phyloP scores from a whole-genome alignment of 2,888 invertebrate genomes.

The Drosophila greeni region DNA sequence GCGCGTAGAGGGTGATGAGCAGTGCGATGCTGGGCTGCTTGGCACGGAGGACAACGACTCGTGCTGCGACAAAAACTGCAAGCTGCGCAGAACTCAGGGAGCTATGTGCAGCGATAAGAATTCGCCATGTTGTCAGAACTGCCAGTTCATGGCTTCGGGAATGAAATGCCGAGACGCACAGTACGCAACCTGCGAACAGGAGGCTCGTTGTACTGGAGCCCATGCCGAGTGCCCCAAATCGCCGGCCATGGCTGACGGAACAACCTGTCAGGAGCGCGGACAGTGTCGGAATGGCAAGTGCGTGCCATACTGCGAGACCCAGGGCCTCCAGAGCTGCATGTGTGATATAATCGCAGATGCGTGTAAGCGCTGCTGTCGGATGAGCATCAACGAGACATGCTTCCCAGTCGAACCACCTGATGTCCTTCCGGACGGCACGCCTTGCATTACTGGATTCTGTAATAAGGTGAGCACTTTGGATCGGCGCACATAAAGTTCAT shows the following conservation, averaged over 20 bases:
- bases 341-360: constrained; percentile 95
- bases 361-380: constrained; percentile 95
- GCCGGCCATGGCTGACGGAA: constrained; percentile 84
- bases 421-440: constrained; percentile 94
- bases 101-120: constrained; percentile 98
- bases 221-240: constrained; percentile 91
- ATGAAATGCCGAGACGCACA: constrained; percentile 94
- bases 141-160: constrained; percentile 90
- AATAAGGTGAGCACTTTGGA: constrained; percentile 84
- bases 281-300: constrained; percentile 94
- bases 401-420: constrained; percentile 93
- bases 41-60: constrained; percentile 95
- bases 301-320: constrained; percentile 94
- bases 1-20: constrained; percentile 96
- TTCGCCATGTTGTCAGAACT: constrained; percentile 95
- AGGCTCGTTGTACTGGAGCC: constrained; percentile 91
- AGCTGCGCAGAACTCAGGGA: constrained; percentile 88
- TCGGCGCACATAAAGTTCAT: neutral
- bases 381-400: constrained; percentile 94
- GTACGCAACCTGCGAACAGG: constrained; percentile 94
- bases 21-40: constrained; percentile 96
- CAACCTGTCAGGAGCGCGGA: constrained; percentile 93
- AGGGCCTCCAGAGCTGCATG: constrained; percentile 96
- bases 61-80: constrained; percentile 96
- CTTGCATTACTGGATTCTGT: constrained; percentile 97